Evolutionary conservation across 2,113 vertebrate genomes (phyloP), one percentile per base, ranked within the genome.

Genomic region (Rhinopomastus cyanomelas): DNA sequence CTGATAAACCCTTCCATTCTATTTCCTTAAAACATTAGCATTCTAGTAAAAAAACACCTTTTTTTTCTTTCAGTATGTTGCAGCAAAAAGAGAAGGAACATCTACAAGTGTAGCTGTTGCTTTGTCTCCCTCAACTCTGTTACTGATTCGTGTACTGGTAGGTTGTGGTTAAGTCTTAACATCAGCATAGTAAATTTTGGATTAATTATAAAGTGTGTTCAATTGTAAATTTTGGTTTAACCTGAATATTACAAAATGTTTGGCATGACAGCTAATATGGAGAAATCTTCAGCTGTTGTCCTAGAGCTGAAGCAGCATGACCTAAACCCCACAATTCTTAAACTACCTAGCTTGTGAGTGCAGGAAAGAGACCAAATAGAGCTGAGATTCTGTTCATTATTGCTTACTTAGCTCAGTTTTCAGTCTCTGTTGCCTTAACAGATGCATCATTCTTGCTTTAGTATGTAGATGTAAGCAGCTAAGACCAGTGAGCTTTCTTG

Each of bases 71-170:
- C 90, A 98, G 97, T 95, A 96, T 98, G 97, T 97, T 98, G 96
- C 97, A 97, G 95, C 97, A 97, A 87, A 98, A 97, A 96, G 97
- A 96, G 91, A 98, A 97, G 85, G 96, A 97, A 37, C 96, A 97
- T 95, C 96, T 98, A 96, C 97, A 98, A 95, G 97, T 97, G 96
- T 98, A 98, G 97, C 89, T 95, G 93, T 96, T 97, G 84, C 89
- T 96, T 96, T 88, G 97, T 89, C 94, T 93, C 66, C 73, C 85
- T 94, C 95, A 95, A 97, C 97, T 97, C 97, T 97, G 98, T 97
- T 98, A 97, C 97, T 94, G 79, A 96, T 97, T 97, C 12, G 2
- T 87, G 83, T 94, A 94, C 86, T 94, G 97, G 98, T 98, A 97
- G 97, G 98, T 96, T 90, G n/a, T 91, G 81, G 27, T 3, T 81